phyloP scores from a whole-genome alignment of 2,797 vertebrate species.

The Diglossa cyanea region DNA sequence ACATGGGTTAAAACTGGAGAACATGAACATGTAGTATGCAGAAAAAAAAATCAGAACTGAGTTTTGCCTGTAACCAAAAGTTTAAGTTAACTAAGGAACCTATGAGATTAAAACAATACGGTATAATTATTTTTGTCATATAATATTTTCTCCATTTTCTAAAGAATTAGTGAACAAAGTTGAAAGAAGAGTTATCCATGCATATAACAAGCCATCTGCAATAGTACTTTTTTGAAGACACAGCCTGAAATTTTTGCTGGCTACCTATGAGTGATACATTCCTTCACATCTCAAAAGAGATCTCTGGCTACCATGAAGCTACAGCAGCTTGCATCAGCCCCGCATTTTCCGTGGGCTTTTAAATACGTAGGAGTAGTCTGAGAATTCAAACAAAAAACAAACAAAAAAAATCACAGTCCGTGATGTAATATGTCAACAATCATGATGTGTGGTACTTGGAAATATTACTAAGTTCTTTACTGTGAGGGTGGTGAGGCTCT shows the following conservation, averaged over 20 bases:
- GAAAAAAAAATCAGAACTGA: neutral
- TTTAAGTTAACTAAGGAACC: neutral
- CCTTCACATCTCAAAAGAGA: neutral
- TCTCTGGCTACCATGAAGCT: neutral
- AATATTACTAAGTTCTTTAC: neutral
- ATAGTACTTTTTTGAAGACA: neutral
- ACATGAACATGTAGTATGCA: neutral
- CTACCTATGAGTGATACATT: neutral
- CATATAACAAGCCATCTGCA: neutral
- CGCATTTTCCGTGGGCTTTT: neutral
- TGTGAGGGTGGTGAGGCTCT: neutral
- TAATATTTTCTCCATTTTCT: neutral
- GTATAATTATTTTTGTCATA: neutral
- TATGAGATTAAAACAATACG: neutral
- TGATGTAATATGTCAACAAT: neutral
- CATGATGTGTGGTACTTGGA: neutral
- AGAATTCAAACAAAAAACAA: neutral
- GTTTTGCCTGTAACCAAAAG: neutral
- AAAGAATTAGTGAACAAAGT: neutral
- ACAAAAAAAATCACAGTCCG: neutral
- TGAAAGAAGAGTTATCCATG: neutral
- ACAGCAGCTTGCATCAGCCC: neutral
- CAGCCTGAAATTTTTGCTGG: neutral
- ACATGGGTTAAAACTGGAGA: neutral
- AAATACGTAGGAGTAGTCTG: neutral